Conservation (phyloP, 2,113 vertebrate genomes). For the Sisor rabdophorus region DNA sequence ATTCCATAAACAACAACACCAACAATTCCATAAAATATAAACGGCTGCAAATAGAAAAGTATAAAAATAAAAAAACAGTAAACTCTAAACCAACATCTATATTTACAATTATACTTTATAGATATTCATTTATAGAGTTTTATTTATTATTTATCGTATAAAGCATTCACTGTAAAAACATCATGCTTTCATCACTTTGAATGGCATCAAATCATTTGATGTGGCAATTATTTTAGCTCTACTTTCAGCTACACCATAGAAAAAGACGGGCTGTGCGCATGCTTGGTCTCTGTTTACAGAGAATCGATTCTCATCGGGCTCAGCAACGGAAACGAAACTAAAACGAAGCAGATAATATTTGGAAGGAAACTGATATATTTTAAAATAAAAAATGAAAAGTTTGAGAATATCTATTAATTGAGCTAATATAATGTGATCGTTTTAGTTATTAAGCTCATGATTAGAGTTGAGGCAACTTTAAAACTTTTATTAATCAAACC, state of each 20-base stretch:
- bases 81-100: neutral
- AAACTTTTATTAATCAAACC: neutral
- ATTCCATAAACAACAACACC: no score
- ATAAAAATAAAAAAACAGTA: neutral
- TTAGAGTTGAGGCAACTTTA: neutral
- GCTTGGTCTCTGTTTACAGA: slow-evolving; percentile 9
- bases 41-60: neutral
- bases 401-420: no score
- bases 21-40: neutral
- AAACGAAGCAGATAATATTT: slow-evolving; percentile 1
- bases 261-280: slow-evolving; percentile 20
- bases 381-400: no score
- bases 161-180: no score
- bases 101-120: neutral
- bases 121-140: no score
- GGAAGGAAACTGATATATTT: neutral
- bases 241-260: neutral
- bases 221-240: neutral
- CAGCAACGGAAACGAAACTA: slow-evolving; percentile 24
- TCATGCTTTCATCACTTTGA: neutral
- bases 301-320: neutral
- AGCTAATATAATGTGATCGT: no score
- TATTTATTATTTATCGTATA: no score
- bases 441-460: no score
- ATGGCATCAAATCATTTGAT: neutral